Percentiles rank a stretch among this genome's conserved stretches.
phyloP scores from a whole-genome alignment of 2,113 vertebrate genomes.

The Cariama cristata region DNA sequence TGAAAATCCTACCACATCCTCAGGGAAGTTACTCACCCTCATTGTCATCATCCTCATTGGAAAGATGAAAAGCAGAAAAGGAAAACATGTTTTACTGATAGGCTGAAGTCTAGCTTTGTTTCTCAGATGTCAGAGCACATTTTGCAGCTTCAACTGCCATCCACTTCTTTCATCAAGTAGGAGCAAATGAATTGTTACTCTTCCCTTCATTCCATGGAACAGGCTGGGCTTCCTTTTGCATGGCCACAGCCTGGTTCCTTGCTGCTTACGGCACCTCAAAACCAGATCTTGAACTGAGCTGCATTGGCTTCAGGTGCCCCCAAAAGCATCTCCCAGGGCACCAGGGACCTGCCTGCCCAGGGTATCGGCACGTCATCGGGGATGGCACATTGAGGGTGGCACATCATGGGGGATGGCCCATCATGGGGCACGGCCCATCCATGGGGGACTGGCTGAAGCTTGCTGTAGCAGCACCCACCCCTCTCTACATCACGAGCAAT shows the following conservation, averaged over 20 bases:
- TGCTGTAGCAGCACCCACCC: not conserved
- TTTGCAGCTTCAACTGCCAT: not conserved
- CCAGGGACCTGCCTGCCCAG: accelerated
- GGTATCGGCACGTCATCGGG: accelerated
- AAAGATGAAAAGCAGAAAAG: not conserved
- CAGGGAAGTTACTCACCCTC: not conserved
- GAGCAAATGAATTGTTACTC: not conserved
- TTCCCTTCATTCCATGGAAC: not conserved
- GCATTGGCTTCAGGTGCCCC: not conserved
- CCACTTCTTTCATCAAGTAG: not conserved
- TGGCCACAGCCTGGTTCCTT: not conserved
- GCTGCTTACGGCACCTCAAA: not conserved
- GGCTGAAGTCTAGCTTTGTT: not conserved
- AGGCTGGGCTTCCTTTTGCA: not conserved
- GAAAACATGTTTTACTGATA: not conserved
- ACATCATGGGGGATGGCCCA: too few species aligned
- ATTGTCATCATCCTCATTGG: not conserved
- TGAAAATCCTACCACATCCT: not conserved
- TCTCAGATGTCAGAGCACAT: accelerated
- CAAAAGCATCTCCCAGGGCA: too few species aligned
- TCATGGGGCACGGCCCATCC: too few species aligned
- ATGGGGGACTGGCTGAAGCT: too few species aligned
- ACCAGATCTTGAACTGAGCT: not conserved
- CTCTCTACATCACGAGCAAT: not conserved
- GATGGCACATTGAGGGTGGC: too few species aligned